Percentiles rank a stretch among this genome's conserved stretches.
Evolutionary conservation across 1,140 invertebrate species (phyloP).

Genomic region (Glomeris maerens): DNA sequence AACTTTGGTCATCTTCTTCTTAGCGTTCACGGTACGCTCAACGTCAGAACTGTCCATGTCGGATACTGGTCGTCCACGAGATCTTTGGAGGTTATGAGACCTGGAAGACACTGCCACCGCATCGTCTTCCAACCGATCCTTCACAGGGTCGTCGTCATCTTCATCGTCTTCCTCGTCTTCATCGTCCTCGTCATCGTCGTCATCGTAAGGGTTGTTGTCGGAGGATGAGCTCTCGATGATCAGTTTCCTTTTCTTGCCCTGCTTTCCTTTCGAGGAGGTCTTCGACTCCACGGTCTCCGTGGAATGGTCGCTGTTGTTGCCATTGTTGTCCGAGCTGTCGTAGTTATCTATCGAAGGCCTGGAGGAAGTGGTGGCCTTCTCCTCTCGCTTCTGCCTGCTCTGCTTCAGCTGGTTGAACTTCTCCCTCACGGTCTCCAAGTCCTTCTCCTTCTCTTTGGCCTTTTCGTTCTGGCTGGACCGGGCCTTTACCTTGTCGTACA

Average conservation of each 20-base stretch:
- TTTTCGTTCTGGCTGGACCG: slow-evolving; percentile 47
- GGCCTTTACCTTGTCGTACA: slow-evolving; percentile 97
- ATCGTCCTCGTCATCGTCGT: slow-evolving; percentile 23
- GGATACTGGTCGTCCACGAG: too few species aligned
- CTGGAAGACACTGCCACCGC: slow-evolving; percentile 4
- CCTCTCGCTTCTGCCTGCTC: slow-evolving; percentile 54
- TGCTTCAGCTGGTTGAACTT: slow-evolving; percentile 79
- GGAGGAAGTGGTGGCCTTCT: slow-evolving; percentile 71
- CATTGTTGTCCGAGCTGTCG: slow-evolving; percentile 24
- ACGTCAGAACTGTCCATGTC: slow-evolving; percentile 14
- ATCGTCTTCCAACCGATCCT: slow-evolving; percentile 39
- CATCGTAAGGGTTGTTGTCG: slow-evolving; percentile 7
- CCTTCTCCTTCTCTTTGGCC: slow-evolving; percentile 55
- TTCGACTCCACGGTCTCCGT: slow-evolving; percentile 14
- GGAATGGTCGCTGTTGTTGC: slow-evolving; percentile 12
- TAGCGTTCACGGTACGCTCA: too few species aligned
- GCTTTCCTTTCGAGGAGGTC: slow-evolving; percentile 13
- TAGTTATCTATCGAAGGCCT: slow-evolving; percentile 47
- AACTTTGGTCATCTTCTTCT: too few species aligned
- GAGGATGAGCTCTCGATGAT: slow-evolving; percentile 16
- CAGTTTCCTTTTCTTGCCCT: slow-evolving; percentile 21
- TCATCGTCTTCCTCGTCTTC: slow-evolving; percentile 44
- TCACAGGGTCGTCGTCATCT: slow-evolving; percentile 46
- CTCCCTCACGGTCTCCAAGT: slow-evolving; percentile 69
- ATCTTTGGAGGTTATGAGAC: too few species aligned